Evolutionary conservation across 2,113 vertebrate genomes (phyloP).

Genomic region (Centrocercus urophasianus): DNA sequence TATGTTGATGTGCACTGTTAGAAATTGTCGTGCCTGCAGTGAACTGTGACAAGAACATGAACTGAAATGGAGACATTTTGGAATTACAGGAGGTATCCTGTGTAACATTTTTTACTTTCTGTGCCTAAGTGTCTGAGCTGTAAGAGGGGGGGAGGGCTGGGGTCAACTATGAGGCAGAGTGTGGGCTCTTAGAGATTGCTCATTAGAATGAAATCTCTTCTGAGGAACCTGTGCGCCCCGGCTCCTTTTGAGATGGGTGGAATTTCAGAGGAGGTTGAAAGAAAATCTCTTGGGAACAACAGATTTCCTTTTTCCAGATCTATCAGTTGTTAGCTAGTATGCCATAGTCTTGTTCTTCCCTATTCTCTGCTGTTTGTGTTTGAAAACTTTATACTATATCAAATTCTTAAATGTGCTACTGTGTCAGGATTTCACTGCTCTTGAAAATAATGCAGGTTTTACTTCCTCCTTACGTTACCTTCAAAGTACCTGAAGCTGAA

Average conservation of each 20-base stretch:
- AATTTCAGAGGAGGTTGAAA: not conserved
- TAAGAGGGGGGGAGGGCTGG: no score
- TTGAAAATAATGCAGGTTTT: not conserved
- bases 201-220: not conserved
- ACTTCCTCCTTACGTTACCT: not conserved
- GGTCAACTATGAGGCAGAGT: not conserved
- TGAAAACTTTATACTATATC: accelerated
- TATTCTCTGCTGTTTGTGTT: not conserved
- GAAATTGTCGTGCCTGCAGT: not conserved
- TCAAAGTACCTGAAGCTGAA: not conserved
- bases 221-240: not conserved
- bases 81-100: not conserved
- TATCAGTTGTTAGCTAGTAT: accelerated
- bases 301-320: not conserved
- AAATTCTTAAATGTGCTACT: not conserved
- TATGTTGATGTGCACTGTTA: not conserved
- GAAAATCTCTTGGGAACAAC: not conserved
- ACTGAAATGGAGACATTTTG: not conserved
- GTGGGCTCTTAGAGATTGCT: not conserved
- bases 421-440: not conserved
- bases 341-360: accelerated
- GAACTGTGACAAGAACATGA: not conserved
- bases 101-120: no score
- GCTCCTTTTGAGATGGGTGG: not conserved
- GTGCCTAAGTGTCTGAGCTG: no score